Evolutionary conservation across 1,140 invertebrate species (phyloP).

Genomic region (Orchesella cincta): DNA sequence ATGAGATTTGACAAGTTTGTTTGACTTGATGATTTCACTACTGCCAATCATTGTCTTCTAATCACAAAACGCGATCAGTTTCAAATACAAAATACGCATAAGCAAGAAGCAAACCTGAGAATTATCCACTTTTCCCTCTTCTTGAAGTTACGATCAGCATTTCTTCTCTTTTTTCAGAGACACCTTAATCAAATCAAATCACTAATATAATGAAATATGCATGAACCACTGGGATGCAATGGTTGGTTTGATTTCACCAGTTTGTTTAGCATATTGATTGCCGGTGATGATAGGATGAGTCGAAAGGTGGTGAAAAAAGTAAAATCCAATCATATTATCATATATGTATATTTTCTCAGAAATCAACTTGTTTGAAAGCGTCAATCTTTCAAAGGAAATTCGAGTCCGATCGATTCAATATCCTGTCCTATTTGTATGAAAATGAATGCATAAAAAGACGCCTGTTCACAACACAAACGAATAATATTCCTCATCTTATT

Average conservation of each 20-base stretch:
- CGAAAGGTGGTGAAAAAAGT: too few species aligned
- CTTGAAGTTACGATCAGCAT: too few species aligned
- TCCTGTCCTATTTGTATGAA: neutral
- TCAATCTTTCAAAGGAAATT: neutral
- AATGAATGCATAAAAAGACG: neutral
- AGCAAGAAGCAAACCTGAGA: neutral
- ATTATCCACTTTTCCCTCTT: too few species aligned
- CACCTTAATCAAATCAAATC: neutral
- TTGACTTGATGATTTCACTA: neutral
- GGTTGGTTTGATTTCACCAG: neutral
- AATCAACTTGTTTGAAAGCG: slow-evolving; percentile 1
- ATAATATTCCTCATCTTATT: neutral
- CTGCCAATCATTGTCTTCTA: neutral
- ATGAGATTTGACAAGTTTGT: too few species aligned
- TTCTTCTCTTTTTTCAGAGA: too few species aligned
- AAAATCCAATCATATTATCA: slow-evolving; percentile 4
- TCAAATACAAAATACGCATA: neutral
- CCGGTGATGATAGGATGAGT: slow-evolving; percentile 1
- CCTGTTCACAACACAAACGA: neutral
- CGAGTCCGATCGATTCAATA: neutral
- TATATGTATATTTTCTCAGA: neutral
- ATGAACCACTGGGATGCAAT: neutral
- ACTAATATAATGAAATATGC: slow-evolving; percentile 6
- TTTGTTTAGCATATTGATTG: slow-evolving; percentile 5
- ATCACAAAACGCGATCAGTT: neutral